Evolutionary conservation across 2,888 invertebrate species (phyloP).

Genomic region (Ophion ellenae): DNA sequence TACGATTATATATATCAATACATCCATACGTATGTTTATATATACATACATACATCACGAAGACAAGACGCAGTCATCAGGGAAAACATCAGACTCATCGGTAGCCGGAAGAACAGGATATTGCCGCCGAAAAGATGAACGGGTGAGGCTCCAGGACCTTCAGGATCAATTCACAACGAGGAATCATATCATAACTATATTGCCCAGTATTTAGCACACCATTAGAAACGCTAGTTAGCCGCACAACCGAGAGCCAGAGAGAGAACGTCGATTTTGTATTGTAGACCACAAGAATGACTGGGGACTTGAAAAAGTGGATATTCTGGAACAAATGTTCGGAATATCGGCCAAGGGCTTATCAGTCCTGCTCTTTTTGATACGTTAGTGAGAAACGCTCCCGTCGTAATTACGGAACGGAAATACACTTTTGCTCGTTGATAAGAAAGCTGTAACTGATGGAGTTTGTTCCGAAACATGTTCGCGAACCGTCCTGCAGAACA

Average conservation of each 20-base stretch:
- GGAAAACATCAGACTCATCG: constrained; percentile 1
- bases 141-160: constrained; percentile 77
- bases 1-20: not conserved
- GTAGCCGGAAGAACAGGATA: constrained; percentile 22
- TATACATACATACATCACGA: not conserved
- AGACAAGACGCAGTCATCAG: constrained; percentile 27
- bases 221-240: not conserved
- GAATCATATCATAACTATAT: constrained; percentile 36
- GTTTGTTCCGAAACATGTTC: not conserved
- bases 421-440: not conserved
- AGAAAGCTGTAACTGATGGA: not conserved
- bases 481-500: constrained; percentile 14
- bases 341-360: not conserved
- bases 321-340: not conserved
- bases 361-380: not conserved
- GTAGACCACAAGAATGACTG: not conserved
- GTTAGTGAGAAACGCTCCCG: not conserved
- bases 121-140: constrained; percentile 77
- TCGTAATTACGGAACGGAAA: not conserved
- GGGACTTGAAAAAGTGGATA: not conserved
- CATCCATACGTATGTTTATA: not conserved
- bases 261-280: not conserved
- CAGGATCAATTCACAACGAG: constrained; percentile 71
- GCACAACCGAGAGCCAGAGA: not conserved
- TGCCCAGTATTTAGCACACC: not conserved